Conservation (phyloP, 2,888 invertebrate genomes). For the Mechanitis mazaeus region DNA sequence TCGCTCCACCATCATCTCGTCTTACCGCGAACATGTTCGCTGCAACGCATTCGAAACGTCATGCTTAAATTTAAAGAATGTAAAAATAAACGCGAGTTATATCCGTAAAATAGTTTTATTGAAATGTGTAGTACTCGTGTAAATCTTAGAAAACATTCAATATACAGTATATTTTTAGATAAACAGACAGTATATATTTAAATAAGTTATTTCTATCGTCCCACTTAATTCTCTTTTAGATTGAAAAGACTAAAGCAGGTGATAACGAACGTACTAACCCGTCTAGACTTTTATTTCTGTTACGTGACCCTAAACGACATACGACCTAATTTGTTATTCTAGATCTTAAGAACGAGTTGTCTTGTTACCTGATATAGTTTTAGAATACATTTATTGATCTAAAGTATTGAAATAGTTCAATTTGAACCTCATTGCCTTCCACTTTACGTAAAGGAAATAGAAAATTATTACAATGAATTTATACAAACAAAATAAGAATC, state of each 20-base stretch:
- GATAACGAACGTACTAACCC: conserved; percentile 25
- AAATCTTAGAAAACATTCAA: too few species aligned
- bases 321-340: conserved; percentile 27
- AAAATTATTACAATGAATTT: too few species aligned
- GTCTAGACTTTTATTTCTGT: conserved; percentile 30
- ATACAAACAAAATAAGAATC: too few species aligned
- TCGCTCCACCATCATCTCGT: too few species aligned
- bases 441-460: too few species aligned
- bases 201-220: conserved; percentile 44
- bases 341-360: conserved; percentile 17
- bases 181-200: conserved; percentile 25
- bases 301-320: conserved; percentile 27
- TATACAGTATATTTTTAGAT: too few species aligned
- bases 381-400: not conserved
- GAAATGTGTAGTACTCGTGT: too few species aligned
- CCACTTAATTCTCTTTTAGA: conserved; percentile 46
- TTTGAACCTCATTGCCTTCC: not conserved
- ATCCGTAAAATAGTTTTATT: too few species aligned
- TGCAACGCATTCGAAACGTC: too few species aligned
- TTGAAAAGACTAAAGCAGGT: conserved; percentile 25
- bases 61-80: too few species aligned
- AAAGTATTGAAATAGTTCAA: not conserved
- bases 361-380: not conserved
- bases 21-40: too few species aligned
- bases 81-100: too few species aligned